Percentiles rank a stretch among this genome's conserved stretches.
phyloP scores from a whole-genome alignment of 2,113 vertebrate species.

The Sphaerodactylus townsendi region DNA sequence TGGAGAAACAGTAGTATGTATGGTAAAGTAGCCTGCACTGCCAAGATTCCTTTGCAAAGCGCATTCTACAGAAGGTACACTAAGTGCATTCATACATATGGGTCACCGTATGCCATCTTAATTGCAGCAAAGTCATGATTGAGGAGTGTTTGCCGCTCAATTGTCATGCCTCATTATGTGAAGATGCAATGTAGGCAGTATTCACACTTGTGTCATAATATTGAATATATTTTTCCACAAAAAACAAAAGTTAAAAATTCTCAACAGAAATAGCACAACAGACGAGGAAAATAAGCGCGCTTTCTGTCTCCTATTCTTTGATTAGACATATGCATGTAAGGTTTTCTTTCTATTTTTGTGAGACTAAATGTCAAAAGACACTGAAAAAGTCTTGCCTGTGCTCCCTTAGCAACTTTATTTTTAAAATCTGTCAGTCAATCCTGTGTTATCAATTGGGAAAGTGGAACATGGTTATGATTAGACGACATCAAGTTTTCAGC shows the following conservation, averaged over 20 bases:
- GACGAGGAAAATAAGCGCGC: neutral
- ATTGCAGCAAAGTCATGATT: too few relatives aligned
- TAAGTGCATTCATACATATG: too few relatives aligned
- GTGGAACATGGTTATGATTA: neutral
- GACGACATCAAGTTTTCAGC: constrained; percentile 17
- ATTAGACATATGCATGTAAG: neutral
- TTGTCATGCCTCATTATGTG: neutral
- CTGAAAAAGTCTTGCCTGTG: neutral
- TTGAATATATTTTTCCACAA: neutral
- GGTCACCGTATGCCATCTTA: too few relatives aligned
- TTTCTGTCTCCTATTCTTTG: neutral
- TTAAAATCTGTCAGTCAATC: constrained; percentile 20
- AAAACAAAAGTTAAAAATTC: constrained; percentile 51
- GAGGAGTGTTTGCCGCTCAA: too few relatives aligned
- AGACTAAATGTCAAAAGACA: neutral
- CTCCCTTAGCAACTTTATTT: neutral
- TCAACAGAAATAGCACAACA: neutral
- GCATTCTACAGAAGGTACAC: too few relatives aligned
- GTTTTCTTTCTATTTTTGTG: neutral
- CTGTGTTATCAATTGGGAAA: constrained; percentile 15
- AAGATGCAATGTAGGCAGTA: neutral
- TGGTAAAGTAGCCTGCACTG: too few relatives aligned
- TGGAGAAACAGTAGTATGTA: too few relatives aligned
- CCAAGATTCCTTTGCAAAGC: too few relatives aligned
- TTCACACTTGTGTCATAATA: neutral